Base-by-base conservation (phyloP, 2,888 invertebrate genomes). In the Brachyopa scutellaris region DNA sequence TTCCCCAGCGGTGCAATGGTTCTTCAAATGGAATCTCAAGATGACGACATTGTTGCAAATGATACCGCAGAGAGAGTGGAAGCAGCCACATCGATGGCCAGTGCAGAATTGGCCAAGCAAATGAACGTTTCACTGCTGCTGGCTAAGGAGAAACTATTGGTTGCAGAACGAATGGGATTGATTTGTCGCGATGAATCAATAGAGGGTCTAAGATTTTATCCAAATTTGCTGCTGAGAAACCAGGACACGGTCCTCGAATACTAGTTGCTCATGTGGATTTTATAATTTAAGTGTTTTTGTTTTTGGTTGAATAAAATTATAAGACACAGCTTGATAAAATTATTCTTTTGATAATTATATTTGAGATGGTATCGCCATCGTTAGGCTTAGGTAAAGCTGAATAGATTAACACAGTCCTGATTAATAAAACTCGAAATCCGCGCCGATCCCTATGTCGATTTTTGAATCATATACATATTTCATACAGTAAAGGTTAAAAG, bases 1-100 rank as follows among this genome's bases (percentile, higher is more conserved):
- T 99, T 99, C 91, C 97, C 96, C 51, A 98, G 97, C 86, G 99
- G 99, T n/a, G 98, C 99, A 1, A 95, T 95, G 92, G 98, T 99
- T 2, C 90, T 99, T 11, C 98, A 99, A 89, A 91, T 97, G 38
- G 93, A 94, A 85, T 94, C 94, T 38, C 94, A 96, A 80, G 93
- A 94, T 87, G 95, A 95, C 88, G 93, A 93, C 86, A 92, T 93
- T 85, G 92, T 96, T 53, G 94, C 95, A 2, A 93, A 93, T 85
- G 92, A 92, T 74, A 95, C 95, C 38, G 90, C 92, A 80, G 91
- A 93, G 88, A 90, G 94, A 57, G 91, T 96, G 57, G 92, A 93
- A 87, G 92, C 93, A 84, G 93, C 93, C 84, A 94, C 93, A 31
- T 95, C 94, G 0, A 88, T 98, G 36, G 96, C 96, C 9, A 95